A percentile compares a stretch with the other conserved stretches of the same genome.
Conservation (phyloP, 2,113 vertebrate species). For the Ovis canadensis region DNA sequence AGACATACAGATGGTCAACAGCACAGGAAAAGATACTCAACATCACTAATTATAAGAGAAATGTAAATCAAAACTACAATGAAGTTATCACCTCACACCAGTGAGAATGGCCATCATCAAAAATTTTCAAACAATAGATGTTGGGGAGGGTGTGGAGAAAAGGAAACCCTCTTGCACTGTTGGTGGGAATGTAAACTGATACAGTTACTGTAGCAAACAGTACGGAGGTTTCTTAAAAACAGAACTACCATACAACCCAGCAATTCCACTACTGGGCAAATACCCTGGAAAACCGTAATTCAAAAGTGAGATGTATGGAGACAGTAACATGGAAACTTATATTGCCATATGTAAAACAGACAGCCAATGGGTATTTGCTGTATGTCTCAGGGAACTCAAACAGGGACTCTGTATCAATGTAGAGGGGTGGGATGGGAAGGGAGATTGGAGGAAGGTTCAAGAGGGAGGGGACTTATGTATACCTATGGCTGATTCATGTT, state of each 20-base stretch:
- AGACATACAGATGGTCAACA: background rate
- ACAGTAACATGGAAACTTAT: background rate
- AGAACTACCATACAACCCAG: background rate
- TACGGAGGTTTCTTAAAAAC: background rate
- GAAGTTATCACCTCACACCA: background rate
- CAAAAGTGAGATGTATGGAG: background rate
- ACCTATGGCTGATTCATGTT: background rate
- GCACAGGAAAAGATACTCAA: background rate
- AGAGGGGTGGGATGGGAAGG: background rate
- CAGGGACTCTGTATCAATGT: background rate
- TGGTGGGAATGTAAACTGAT: background rate
- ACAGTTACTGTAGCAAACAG: background rate
- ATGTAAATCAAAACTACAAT: background rate
- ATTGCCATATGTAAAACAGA: background rate
- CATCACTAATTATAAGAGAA: background rate
- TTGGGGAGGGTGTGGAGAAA: background rate
- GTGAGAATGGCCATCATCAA: background rate
- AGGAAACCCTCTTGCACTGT: background rate
- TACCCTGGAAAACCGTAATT: background rate
- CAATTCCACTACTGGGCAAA: background rate
- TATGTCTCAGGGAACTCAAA: background rate
- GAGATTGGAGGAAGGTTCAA: background rate
- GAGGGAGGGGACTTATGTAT: background rate
- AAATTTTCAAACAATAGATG: background rate
- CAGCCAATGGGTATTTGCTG: background rate